A percentile compares a stretch with the other conserved stretches of the same genome.
Conservation (phyloP, 2,113 vertebrate genomes). For the Apodemus sylvaticus region DNA sequence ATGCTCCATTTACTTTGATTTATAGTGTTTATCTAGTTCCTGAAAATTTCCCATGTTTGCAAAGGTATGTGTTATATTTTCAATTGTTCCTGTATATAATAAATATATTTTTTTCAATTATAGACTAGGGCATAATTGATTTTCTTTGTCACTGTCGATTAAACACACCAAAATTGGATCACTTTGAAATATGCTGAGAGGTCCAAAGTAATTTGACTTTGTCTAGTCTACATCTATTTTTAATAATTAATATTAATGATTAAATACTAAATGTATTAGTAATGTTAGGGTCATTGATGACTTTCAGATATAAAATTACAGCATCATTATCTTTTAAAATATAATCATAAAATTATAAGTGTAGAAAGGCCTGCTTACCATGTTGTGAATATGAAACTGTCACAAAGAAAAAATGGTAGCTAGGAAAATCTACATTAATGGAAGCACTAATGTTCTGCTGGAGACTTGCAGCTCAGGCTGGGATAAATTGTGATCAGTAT, state of each 20-base stretch:
- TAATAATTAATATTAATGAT: conserved; percentile 63
- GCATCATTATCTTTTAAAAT: conserved; percentile 63
- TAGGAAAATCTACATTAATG: conserved; percentile 65
- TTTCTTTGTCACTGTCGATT: conserved; percentile 9
- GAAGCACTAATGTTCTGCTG: conserved; percentile 58
- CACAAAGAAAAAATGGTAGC: conserved; percentile 66
- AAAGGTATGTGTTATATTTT: neutral
- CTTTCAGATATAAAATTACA: conserved; percentile 65
- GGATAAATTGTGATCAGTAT: conserved; percentile 60
- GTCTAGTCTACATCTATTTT: conserved; percentile 17
- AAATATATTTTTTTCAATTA: neutral
- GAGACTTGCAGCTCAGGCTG: conserved; percentile 44
- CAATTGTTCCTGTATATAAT: neutral
- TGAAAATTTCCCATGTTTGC: neutral
- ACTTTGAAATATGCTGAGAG: neutral
- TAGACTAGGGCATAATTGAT: neutral
- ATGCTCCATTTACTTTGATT: neutral
- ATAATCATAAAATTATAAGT: conserved; percentile 67
- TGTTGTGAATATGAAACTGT: conserved; percentile 71
- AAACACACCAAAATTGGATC: conserved; percentile 27
- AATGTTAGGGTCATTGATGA: conserved; percentile 48
- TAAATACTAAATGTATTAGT: conserved; percentile 44
- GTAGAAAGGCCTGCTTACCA: conserved; percentile 51
- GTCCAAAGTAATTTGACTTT: neutral
- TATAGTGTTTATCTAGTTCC: neutral